Conservation (phyloP, 92 coral and sea anemone genomes). For the Bergia puertoricense region DNA sequence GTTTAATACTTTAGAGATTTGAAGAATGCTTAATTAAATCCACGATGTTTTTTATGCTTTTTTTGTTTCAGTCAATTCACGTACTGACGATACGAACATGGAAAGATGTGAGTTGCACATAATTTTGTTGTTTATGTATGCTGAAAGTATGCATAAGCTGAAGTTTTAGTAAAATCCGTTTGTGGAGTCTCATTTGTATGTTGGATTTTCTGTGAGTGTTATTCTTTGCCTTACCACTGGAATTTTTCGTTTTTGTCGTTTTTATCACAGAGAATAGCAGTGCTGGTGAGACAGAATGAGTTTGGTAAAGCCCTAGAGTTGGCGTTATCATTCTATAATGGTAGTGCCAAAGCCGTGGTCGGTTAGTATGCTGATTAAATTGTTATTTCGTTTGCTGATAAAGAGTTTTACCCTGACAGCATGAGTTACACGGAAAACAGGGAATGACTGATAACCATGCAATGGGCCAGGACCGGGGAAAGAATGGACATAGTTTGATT, state of each 20-base stretch:
- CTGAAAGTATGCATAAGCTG: no score
- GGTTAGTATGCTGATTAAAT: slow-evolving; percentile 60
- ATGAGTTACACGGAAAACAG: background rate
- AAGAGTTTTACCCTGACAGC: background rate
- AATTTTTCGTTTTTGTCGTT: background rate
- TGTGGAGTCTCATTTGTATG: no score
- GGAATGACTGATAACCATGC: no score
- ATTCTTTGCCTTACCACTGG: no score
- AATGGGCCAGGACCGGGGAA: no score
- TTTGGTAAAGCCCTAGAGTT: slow-evolving; percentile 85
- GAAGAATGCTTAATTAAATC: no score
- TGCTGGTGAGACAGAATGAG: slow-evolving; percentile 71
- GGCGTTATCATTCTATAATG: slow-evolving; percentile 87
- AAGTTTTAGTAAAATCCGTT: no score
- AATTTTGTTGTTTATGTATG: background rate
- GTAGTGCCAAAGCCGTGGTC: slow-evolving; percentile 87
- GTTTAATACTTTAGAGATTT: background rate
- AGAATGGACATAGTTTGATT: no score
- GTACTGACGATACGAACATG: slow-evolving; percentile 87
- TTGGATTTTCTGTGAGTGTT: no score
- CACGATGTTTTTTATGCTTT: background rate
- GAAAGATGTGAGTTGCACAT: slow-evolving; percentile 81
- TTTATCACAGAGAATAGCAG: slow-evolving; percentile 71
- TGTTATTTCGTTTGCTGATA: no score
- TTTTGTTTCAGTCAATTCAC: slow-evolving; percentile 72